Evolutionary conservation across 2,797 vertebrate genomes (phyloP), one percentile per base, ranked within the genome.

Genomic region (Acipenser transmontanus): DNA sequence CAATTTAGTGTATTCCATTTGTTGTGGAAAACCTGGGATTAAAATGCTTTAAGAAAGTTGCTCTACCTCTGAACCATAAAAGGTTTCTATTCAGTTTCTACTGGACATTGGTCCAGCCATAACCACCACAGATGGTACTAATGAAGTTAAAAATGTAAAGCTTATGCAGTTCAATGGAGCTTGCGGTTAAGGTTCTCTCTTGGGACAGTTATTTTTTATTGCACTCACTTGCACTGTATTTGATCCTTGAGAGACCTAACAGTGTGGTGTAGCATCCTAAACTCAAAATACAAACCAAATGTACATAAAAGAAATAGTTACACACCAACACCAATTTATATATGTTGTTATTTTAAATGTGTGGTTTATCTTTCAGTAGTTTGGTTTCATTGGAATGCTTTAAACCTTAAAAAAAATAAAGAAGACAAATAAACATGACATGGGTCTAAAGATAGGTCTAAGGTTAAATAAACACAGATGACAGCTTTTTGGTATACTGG

Each of bases 71-170:
- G 34, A 34, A 1, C 34, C 34, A 34, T 34, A 34, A 34, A 34
- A 34, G 34, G 34, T 34, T 34, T 34, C 4, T 57, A 11, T 52
- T 6, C 48, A 57, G 12, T n/a, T 52, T 54, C 57, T 56, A 5
- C 20, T n/a, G 64, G 34, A 20, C 11, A 11, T 56, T 12, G 47
- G 52, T 13, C 51, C 8, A 13, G 48, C 14, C 8, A 11, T 48
- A 17, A n/a, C 10, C 17, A 11, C 12, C 63, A 64, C 50, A 57
- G 51, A 20, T 65, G 64, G 34, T n/a, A 47, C 52, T 48, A n/a
- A 65, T 56, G 17, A 49, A 57, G 52, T 13, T 11, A 34, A 51
- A 66, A 66, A 66, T 59, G 6, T n/a, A 13, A 66, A 59, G 48
- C 54, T 52, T 12, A 6, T 1, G 54, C 7, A 10, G 52, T 57